phyloP scores from a whole-genome alignment of 2,113 vertebrate species.

The Macaca fascicularis region T2T-MFA8v1.1 NC_088375.1:10253001-10253500 shows the following conservation, averaged over 20 bases:
- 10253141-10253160: not conserved
- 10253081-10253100: not conserved
- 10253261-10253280: too few relatives aligned
- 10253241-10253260: not conserved
- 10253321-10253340: not conserved
- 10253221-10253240: not conserved
- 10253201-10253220: not conserved
- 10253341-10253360: not conserved
- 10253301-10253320: not conserved
- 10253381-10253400: not conserved
- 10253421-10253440: not conserved
- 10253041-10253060: not conserved
- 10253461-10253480: not conserved
- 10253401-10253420: not conserved
- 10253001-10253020: not conserved
- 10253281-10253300: not conserved
- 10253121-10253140: not conserved
- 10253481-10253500: not conserved
- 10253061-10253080: not conserved
- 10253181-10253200: not conserved
- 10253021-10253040: not conserved
- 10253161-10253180: not conserved
- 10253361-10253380: not conserved
- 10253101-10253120: not conserved
- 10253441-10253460: not conserved